Evolutionary conservation across 2,888 invertebrate species (phyloP).

Genomic region (Trachelus troglodyta): DNA sequence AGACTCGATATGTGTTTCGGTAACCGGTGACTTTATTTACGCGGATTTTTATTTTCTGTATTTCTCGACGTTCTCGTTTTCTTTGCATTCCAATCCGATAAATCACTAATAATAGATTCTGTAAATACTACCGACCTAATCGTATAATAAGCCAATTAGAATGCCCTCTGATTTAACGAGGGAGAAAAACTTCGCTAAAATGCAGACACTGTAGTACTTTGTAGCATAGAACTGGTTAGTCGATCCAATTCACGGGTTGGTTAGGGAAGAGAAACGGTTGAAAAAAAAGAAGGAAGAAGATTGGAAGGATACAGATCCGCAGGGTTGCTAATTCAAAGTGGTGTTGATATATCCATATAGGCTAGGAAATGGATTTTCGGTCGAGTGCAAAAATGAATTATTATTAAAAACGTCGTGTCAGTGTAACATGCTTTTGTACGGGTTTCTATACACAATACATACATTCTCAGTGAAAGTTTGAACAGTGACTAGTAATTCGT

Average conservation of each 20-base stretch:
- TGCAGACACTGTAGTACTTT: background rate
- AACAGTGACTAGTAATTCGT: background rate
- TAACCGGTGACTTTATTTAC: too few species aligned
- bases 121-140: background rate
- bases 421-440: background rate
- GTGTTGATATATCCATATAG: background rate
- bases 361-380: conserved; percentile 19
- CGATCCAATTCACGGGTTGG: background rate
- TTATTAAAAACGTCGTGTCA: background rate
- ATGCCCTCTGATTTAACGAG: conserved; percentile 10
- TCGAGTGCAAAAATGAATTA: background rate
- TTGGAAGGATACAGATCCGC: background rate
- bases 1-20: background rate
- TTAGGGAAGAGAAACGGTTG: background rate
- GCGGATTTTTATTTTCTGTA: too few species aligned
- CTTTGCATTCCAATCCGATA: too few species aligned
- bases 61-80: too few species aligned
- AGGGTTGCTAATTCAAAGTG: background rate
- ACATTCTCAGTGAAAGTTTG: background rate
- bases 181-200: background rate
- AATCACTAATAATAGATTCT: background rate
- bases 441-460: background rate
- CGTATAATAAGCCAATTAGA: conserved; percentile 14
- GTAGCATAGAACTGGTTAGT: background rate
- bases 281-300: background rate